Percentiles rank a stretch among this genome's conserved stretches.
phyloP scores from a whole-genome alignment of 2,797 vertebrate species.

The Falco concolor region DNA sequence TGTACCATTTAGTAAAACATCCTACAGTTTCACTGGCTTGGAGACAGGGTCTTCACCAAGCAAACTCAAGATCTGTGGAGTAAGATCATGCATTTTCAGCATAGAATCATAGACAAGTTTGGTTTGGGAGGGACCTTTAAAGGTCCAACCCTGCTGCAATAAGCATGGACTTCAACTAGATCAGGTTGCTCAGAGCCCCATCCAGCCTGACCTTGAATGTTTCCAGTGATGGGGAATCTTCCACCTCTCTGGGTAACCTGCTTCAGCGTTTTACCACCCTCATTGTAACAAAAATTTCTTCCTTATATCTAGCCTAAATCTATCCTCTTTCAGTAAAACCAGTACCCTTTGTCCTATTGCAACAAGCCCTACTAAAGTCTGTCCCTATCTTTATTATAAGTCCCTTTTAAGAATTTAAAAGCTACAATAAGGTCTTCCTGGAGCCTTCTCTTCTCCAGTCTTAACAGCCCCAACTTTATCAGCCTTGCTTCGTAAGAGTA shows the following conservation, averaged over 20 bases:
- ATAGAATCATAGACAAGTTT: neutral
- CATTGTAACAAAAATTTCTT: too few species aligned
- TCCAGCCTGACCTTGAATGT: neutral
- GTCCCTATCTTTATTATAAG: too few species aligned
- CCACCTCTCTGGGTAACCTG: neutral
- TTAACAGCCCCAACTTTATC: neutral
- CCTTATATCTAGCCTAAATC: too few species aligned
- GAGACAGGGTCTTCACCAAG: neutral
- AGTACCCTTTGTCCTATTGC: too few species aligned
- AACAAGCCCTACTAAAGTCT: too few species aligned
- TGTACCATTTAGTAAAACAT: neutral
- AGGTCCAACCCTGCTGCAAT: neutral
- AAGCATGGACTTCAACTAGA: neutral
- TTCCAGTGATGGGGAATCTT: neutral
- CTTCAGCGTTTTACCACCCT: neutral
- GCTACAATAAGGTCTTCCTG: fast-evolving
- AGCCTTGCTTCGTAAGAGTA: neutral
- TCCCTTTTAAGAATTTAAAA: neutral
- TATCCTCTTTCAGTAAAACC: too few species aligned
- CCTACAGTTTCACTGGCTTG: neutral
- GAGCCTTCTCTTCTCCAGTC: neutral
- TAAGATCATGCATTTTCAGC: neutral
- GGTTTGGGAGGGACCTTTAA: too few species aligned
- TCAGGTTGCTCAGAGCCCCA: neutral
- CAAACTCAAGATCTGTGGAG: fast-evolving